Conservation (phyloP, 2,113 vertebrate genomes). For the Phrynocephalus versicolor region DNA sequence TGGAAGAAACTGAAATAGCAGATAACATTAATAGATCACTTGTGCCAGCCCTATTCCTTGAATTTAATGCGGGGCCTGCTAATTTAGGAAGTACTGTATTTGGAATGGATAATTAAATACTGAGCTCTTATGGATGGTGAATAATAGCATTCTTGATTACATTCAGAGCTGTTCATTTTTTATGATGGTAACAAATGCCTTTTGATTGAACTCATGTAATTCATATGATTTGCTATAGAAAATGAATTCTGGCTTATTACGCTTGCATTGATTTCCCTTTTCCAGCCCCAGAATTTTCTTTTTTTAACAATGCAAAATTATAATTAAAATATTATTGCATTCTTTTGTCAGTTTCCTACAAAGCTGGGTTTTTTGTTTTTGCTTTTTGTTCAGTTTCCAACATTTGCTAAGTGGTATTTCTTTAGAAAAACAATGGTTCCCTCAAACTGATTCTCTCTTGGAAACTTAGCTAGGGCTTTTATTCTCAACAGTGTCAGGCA, state of each 20-base stretch:
- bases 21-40: not conserved
- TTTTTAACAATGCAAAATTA: not conserved
- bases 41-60: not conserved
- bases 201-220: conserved; percentile 11
- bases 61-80: not conserved
- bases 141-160: conserved; percentile 22
- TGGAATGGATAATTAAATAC: not conserved
- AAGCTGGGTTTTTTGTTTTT: not conserved
- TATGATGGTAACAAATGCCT: not conserved
- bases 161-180: not conserved
- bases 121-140: not conserved
- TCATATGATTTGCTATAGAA: not conserved
- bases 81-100: not conserved
- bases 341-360: not conserved
- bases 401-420: not conserved
- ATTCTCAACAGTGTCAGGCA: not conserved
- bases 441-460: not conserved
- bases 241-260: not conserved
- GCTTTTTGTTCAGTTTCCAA: not conserved
- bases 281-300: not conserved
- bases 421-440: not conserved
- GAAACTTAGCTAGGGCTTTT: not conserved
- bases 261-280: not conserved
- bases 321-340: not conserved
- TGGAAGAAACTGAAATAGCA: not conserved